Base-by-base conservation (phyloP, 2,888 invertebrate species). In the Polyommatus icarus region DNA sequence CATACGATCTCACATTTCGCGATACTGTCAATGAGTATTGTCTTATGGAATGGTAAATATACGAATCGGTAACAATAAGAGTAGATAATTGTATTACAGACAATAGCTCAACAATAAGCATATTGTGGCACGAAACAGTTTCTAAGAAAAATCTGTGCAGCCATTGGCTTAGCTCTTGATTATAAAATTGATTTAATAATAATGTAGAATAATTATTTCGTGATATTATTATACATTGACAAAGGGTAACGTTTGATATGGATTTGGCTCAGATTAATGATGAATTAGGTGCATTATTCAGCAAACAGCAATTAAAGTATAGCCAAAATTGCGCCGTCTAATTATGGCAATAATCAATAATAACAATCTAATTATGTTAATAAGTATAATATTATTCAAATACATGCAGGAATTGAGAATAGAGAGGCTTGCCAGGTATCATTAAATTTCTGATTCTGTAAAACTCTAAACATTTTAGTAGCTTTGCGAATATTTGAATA, bases 181-280 rank as follows among this genome's bases (percentile, higher is more conserved):
- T 67, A 29, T 67, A 15, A 67, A 67, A 67, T 29, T 20, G 67
- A 67, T 67, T 29, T 15, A 67, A 67, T 67, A 67, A 67, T 15
- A 67, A 46, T 46, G 46, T 12, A 46, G 46, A 46, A 46, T 46
- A 10, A 46, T 46, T 46, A 46, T 46, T 46, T 10, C 46, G 12
- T 46, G 3, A 46, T 46, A 0, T 46, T 46, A 46, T 46, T 46
- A 46, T 46, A 46, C 1, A 46, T 3, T 46, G 46, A 46, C 46
- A 46, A 46, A 46, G 10, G 46, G 46, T 12, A 40, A 40, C 3
- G 40, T 40, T 40, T 10, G 46, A 46, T 12, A 46, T 3, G 46
- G 46, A 46, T 3, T 10, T 46, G 46, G 10, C 46, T 46, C 10
- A 46, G 46, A 10, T 46, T 46, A 46, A 46, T 46, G 46, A 46